phyloP scores from a whole-genome alignment of 1,140 invertebrate species.

The Caenorhabditis brenneri region DNA sequence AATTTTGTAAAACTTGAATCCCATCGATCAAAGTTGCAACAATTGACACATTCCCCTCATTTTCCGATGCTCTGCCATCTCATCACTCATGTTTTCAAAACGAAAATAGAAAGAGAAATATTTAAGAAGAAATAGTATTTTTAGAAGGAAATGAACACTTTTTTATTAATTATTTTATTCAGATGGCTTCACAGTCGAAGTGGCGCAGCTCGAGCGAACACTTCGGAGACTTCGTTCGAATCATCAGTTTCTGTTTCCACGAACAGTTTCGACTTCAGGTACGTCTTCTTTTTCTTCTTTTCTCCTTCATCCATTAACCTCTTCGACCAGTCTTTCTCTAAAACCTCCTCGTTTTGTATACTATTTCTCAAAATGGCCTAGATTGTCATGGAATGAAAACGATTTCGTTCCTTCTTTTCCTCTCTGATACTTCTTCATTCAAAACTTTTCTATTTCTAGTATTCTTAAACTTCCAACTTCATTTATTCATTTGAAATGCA shows the following conservation, averaged over 20 bases:
- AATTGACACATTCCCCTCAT: neutral
- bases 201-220: neutral
- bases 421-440: neutral
- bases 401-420: neutral
- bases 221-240: constrained; percentile 19
- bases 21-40: neutral
- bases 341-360: neutral
- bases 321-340: constrained; percentile 35
- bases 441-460: too few species aligned
- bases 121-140: too few species aligned
- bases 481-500: neutral
- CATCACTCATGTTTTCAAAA: neutral
- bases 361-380: neutral
- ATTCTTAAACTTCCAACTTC: too few species aligned
- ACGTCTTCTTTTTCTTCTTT: neutral
- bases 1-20: too few species aligned
- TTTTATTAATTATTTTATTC: too few species aligned
- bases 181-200: constrained; percentile 21
- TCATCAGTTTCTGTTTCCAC: constrained; percentile 16
- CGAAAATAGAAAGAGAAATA: neutral
- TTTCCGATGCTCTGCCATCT: too few species aligned
- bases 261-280: constrained; percentile 38
- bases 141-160: neutral
- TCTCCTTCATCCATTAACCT: too few species aligned
- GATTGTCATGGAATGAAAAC: constrained; percentile 1